Evolutionary conservation across 1,140 invertebrate genomes (phyloP).

Genomic region (Diachasmimorpha longicaudata): DNA sequence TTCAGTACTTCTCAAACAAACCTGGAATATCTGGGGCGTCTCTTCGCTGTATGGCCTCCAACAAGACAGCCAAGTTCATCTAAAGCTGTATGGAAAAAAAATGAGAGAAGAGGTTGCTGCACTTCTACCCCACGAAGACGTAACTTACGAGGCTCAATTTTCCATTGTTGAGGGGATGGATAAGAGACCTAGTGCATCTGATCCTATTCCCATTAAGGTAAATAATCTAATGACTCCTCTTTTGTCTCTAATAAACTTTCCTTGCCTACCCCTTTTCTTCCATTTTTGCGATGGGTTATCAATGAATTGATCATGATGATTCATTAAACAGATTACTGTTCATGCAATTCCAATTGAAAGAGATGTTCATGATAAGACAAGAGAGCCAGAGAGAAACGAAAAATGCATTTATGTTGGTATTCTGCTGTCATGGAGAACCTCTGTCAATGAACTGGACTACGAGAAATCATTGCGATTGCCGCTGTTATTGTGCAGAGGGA

Average conservation of each 20-base stretch:
- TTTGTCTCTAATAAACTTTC: no score
- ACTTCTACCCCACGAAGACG: slow-evolving; percentile 41
- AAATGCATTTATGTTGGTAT: slow-evolving; percentile 46
- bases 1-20: slow-evolving; percentile 40
- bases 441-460: not conserved
- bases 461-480: slow-evolving; percentile 39
- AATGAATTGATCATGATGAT: not conserved
- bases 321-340: slow-evolving; percentile 27
- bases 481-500: slow-evolving; percentile 49
- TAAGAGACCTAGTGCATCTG: slow-evolving; percentile 19
- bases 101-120: slow-evolving; percentile 51
- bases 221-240: slow-evolving; percentile 9
- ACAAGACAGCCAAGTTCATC: slow-evolving; percentile 36
- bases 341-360: slow-evolving; percentile 22
- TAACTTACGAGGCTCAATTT: slow-evolving; percentile 42
- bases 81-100: slow-evolving; percentile 50
- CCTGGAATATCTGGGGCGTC: slow-evolving; percentile 50
- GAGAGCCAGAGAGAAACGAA: slow-evolving; percentile 12
- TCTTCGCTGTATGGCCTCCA: slow-evolving; percentile 46
- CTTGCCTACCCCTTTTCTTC: no score
- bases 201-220: slow-evolving; percentile 44
- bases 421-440: slow-evolving; percentile 45
- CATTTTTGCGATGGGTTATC: no score
- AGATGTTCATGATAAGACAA: slow-evolving; percentile 33
- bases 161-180: slow-evolving; percentile 32